phyloP scores from a whole-genome alignment of 2,113 vertebrate genomes.

The Hypomesus transpacificus region DNA sequence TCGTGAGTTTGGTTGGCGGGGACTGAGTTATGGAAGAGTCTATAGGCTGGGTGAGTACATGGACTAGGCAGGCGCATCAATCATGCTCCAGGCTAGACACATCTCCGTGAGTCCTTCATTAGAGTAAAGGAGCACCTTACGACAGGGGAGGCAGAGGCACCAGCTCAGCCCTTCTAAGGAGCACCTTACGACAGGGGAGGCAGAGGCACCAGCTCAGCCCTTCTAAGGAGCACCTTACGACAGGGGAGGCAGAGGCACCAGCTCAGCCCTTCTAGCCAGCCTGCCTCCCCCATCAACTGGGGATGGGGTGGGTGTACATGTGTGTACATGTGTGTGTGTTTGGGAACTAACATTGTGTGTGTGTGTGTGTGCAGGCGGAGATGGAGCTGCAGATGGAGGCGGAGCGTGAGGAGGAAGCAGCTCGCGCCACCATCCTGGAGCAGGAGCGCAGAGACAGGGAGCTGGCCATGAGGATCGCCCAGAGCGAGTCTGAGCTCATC shows the following conservation, averaged over 20 bases:
- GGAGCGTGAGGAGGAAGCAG: slow-evolving; percentile 81
- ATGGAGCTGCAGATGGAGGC: slow-evolving; percentile 85
- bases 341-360: not conserved
- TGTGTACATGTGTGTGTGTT: not conserved
- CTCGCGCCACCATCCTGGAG: slow-evolving; percentile 83
- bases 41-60: not conserved
- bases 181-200: too few relatives aligned
- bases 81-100: not conserved
- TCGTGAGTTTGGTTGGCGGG: not conserved
- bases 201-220: too few relatives aligned
- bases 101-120: not conserved
- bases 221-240: too few relatives aligned
- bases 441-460: slow-evolving; percentile 93
- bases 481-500: slow-evolving; percentile 91
- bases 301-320: not conserved
- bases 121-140: too few relatives aligned
- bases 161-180: too few relatives aligned
- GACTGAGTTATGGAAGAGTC: slow-evolving; percentile 7
- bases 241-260: too few relatives aligned
- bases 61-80: not conserved
- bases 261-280: too few relatives aligned
- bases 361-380: slow-evolving; percentile 74
- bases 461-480: slow-evolving; percentile 91
- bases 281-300: too few relatives aligned
- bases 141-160: too few relatives aligned